Base-by-base conservation (phyloP, 2,888 invertebrate genomes). In the Dioctria rufipes region DNA sequence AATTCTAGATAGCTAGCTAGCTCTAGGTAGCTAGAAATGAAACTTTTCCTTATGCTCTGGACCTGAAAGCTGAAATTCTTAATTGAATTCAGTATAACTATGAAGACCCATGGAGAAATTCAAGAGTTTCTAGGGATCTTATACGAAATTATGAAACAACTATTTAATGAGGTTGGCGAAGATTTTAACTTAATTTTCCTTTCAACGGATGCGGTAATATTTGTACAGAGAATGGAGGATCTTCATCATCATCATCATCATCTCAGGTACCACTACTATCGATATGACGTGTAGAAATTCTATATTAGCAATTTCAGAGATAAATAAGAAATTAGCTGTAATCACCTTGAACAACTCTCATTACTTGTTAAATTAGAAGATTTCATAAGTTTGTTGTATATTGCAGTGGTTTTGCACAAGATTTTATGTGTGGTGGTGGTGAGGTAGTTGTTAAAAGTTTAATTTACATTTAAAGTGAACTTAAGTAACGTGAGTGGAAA, bases 141-240 rank as follows among this genome's bases (percentile, higher is more conserved):
- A 81, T 82, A 81, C 67, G 82, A 83, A 84, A 84, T 83, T 83
- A 84, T 84, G 83, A 82, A 83, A 83, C 83, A 84, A 84, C 83
- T 84, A 84, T 83, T 84, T 84, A 84, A 84, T 84, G 83, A 84
- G 84, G 84, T 84, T 84, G 83, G 83, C 83, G 83, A 84, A 83
- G 84, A 84, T 84, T 84, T 25, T 84, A 84, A 84, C 83, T 84
- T 84, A 83, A 84, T 84, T 84, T 84, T 66, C 79, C 2, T 9
- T 42, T n/a, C 11, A 54, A 54, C 11, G n/a, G 54, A 54, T 54
- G 11, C 9, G 54, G 4, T 11, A 8, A 54, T 8, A 25, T 25
- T 25, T 25, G 25, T 25, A 25, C 25, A 25, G 25, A 25, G 25
- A 25, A 25, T 25, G 25, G 25, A 25, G 25, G 25, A 25, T 25